These are phyloP conservation scores for Empidonax traillii DNA, from an alignment of 2,113 vertebrate genomes.

Conservation along the genomic window DNA sequence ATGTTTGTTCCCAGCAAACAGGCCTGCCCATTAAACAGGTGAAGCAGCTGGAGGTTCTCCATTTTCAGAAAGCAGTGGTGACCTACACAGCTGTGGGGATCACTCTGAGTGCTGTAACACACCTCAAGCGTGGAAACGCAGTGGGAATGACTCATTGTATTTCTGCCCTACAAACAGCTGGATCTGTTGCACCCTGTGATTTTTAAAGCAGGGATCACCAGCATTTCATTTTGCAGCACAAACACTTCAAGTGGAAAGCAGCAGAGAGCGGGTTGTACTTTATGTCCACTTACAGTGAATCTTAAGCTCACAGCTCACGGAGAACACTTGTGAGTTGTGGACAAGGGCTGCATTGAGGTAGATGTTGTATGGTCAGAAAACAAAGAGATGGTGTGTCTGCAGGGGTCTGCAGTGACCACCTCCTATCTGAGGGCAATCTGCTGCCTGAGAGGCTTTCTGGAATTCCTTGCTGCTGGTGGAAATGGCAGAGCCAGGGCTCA, in stretches of 20 bases:
- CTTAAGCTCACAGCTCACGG: neutral
- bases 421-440: neutral
- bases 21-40: neutral
- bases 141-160: accelerated
- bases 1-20: neutral
- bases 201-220: neutral
- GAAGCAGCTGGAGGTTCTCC: neutral
- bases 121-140: neutral
- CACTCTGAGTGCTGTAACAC: neutral
- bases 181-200: neutral
- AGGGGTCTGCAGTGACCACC: neutral
- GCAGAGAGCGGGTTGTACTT: neutral
- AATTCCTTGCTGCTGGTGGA: neutral
- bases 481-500: accelerated
- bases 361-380: neutral
- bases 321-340: accelerated
- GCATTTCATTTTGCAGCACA: neutral
- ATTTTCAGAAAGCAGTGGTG: neutral
- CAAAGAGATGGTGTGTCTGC: neutral
- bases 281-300: neutral
- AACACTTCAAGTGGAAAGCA: neutral
- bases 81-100: neutral
- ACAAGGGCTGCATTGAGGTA: neutral
- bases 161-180: neutral
- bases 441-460: neutral